Percentiles rank a stretch among this genome's conserved stretches.
phyloP scores from a whole-genome alignment of 2,797 vertebrate genomes.

The Dendrocincla fuliginosa region DNA sequence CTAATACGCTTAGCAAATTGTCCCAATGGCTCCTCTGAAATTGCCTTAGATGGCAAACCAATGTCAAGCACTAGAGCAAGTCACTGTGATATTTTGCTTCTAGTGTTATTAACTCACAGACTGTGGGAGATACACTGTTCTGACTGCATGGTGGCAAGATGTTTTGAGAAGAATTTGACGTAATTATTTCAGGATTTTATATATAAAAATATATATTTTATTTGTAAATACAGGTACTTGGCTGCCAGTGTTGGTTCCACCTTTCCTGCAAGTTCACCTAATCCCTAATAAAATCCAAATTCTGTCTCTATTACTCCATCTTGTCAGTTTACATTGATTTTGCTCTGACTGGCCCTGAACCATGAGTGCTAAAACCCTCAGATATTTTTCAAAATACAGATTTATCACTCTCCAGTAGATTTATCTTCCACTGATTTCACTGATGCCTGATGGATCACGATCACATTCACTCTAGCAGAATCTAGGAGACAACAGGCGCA shows the following conservation, averaged over 20 bases:
- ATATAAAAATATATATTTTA: not conserved
- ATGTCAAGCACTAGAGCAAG: not conserved
- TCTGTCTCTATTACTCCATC: not conserved
- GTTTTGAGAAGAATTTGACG: not conserved
- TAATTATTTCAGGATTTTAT: not conserved
- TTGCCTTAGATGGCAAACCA: conserved; percentile 29
- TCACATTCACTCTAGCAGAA: not conserved
- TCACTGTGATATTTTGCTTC: not conserved
- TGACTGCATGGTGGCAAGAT: not conserved
- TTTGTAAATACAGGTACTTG: not conserved
- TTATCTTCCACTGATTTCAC: not conserved
- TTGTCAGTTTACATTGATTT: not conserved
- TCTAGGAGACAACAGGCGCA: not conserved
- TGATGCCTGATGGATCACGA: not conserved
- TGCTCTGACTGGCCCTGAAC: not conserved
- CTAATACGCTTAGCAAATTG: not conserved
- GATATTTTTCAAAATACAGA: not conserved
- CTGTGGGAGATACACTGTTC: not conserved
- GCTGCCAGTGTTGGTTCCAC: not conserved
- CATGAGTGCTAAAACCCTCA: not conserved
- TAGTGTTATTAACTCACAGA: not conserved
- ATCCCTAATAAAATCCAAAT: not conserved
- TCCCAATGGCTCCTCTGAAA: not conserved
- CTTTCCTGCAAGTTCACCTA: not conserved
- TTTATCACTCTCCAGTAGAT: not conserved